Evolutionary conservation across 2,888 invertebrate species (phyloP).

Genomic region (Siphlonurus alternatus): DNA sequence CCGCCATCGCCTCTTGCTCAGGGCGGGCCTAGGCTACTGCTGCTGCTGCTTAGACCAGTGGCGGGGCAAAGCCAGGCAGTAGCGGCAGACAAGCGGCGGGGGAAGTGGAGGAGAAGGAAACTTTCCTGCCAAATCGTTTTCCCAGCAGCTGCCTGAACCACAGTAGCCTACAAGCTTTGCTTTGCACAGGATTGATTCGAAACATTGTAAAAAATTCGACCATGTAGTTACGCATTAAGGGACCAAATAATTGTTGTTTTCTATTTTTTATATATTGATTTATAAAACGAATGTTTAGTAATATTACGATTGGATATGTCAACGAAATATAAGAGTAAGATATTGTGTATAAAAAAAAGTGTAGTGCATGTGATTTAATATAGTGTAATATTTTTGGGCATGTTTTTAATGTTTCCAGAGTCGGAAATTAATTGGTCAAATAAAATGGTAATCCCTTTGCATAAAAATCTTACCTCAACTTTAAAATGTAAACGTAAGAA

Average conservation of each 20-base stretch:
- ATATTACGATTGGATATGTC: neutral
- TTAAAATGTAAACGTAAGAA: too few relatives aligned
- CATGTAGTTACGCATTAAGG: neutral
- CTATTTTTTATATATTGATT: neutral
- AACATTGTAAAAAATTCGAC: neutral
- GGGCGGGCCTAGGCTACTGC: neutral
- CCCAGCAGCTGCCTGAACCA: too few relatives aligned
- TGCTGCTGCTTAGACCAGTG: too few relatives aligned
- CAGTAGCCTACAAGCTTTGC: constrained; percentile 15
- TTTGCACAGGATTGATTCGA: constrained; percentile 14
- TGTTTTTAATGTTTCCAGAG: too few relatives aligned
- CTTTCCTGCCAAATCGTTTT: neutral
- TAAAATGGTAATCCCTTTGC: too few relatives aligned
- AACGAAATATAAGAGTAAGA: neutral
- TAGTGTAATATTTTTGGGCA: too few relatives aligned
- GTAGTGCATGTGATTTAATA: too few relatives aligned
- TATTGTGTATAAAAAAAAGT: too few relatives aligned
- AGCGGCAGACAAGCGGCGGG: too few relatives aligned
- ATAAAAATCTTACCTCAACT: too few relatives aligned
- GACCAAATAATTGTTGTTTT: constrained; percentile 5
- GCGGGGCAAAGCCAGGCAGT: neutral
- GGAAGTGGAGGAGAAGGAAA: neutral
- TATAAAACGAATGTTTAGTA: neutral
- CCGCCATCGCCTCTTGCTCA: neutral
- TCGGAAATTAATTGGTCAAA: too few relatives aligned